Percentiles rank a stretch among this genome's conserved stretches.
Conservation (phyloP, 2,113 vertebrate genomes). For the Monopterus albus region DNA sequence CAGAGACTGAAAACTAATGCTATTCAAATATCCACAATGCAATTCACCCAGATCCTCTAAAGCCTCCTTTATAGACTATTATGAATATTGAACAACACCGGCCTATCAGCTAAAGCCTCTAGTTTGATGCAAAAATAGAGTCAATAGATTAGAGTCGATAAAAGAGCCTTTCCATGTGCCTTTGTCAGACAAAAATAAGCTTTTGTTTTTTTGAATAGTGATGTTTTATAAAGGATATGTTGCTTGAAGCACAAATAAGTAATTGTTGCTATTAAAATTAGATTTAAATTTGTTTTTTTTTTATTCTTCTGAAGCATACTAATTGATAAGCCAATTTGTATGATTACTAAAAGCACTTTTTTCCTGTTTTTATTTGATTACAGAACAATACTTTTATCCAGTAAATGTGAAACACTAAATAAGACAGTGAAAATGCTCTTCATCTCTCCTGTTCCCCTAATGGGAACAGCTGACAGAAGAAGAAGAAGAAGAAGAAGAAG, state of each 20-base stretch:
- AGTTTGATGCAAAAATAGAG: too few species aligned
- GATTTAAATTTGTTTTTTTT: slow-evolving; percentile 15
- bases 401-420: slow-evolving; percentile 15
- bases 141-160: slow-evolving; percentile 45
- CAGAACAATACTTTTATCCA: slow-evolving; percentile 31
- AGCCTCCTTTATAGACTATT: slow-evolving; percentile 52
- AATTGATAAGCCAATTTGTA: background rate
- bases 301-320: background rate
- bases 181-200: slow-evolving; percentile 29
- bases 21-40: slow-evolving; percentile 42
- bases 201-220: slow-evolving; percentile 15
- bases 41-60: slow-evolving; percentile 43
- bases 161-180: slow-evolving; percentile 22
- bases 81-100: slow-evolving; percentile 46
- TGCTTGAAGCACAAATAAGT: slow-evolving; percentile 23
- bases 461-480: too few species aligned
- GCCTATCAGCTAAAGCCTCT: slow-evolving; percentile 30
- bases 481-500: too few species aligned
- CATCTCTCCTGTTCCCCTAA: slow-evolving; percentile 8
- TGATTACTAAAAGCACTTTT: background rate
- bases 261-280: slow-evolving; percentile 11
- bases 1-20: background rate
- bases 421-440: slow-evolving; percentile 21
- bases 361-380: slow-evolving; percentile 19
- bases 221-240: background rate